These are phyloP conservation scores for Frankliniella intonsa DNA, from an alignment of 2,888 invertebrate genomes.

Conservation along the genomic window DNA sequence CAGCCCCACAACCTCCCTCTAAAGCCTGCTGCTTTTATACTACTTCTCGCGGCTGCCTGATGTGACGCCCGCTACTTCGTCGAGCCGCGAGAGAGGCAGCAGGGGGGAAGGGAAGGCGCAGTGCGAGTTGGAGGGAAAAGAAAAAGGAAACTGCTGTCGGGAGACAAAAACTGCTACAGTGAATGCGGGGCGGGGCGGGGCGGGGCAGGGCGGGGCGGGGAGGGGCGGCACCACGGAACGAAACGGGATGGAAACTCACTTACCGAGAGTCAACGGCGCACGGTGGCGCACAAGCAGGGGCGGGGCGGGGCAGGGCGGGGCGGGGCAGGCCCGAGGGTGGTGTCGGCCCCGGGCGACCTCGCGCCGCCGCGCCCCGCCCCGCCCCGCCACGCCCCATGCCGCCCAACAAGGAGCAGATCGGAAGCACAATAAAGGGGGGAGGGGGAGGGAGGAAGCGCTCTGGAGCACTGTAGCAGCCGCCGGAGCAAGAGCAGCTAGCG, in stretches of 20 bases:
- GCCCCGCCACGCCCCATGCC: background rate
- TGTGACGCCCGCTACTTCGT: no score
- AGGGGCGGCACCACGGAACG: background rate
- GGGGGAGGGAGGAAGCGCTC: no score
- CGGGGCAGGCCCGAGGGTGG: background rate
- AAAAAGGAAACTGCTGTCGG: background rate
- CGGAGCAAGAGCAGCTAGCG: no score
- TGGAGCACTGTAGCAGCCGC: no score
- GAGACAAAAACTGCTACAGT: background rate
- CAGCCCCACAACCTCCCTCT: no score
- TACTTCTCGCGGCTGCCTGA: background rate
- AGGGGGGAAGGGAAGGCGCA: background rate
- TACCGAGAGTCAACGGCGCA: conserved; percentile 4
- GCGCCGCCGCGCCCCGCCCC: background rate
- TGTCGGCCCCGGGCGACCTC: background rate
- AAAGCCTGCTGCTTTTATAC: background rate
- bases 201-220: background rate
- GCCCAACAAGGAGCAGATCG: background rate
- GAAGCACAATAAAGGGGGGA: background rate
- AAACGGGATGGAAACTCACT: conserved; percentile 12
- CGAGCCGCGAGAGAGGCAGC: background rate
- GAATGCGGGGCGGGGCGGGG: background rate
- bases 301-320: background rate
- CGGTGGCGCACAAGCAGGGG: no score
- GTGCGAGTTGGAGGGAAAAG: background rate